Evolutionary conservation across 2,888 invertebrate species (phyloP).

Genomic region (Capitulum mitella): DNA sequence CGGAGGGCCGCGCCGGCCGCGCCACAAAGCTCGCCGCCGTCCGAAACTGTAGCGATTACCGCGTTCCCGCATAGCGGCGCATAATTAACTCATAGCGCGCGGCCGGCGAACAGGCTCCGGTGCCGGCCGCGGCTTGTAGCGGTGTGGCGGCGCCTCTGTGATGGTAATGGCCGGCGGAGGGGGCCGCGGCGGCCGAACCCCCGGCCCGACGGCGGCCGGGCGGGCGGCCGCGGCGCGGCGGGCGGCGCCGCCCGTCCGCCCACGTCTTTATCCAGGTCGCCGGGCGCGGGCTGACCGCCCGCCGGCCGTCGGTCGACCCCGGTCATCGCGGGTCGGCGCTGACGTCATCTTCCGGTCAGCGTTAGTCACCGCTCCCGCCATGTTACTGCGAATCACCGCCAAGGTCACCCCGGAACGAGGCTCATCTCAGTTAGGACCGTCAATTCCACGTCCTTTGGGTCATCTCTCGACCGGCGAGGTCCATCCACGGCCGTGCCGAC

Average conservation of each 20-base stretch:
- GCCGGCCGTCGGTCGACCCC: no score
- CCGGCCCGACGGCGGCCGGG: not conserved
- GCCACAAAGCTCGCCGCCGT: not conserved
- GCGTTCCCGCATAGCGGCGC: not conserved
- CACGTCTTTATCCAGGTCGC: not conserved
- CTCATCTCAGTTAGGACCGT: no score
- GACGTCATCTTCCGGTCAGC: no score
- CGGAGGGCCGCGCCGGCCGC: not conserved
- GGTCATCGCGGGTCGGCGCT: no score
- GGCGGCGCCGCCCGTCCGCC: not conserved
- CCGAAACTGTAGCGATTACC: not conserved
- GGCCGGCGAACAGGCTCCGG: not conserved
- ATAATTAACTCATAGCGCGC: constrained; percentile 10
- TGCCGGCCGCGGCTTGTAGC: not conserved
- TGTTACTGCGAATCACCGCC: no score
- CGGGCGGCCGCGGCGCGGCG: not conserved
- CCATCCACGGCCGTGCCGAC: no score
- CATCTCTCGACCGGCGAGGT: no score
- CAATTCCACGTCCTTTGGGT: no score
- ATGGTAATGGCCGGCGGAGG: constrained; percentile 13
- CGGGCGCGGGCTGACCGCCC: no score
- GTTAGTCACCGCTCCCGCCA: no score
- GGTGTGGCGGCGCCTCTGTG: not conserved
- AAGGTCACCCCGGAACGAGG: no score
- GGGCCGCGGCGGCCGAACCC: not conserved